phyloP scores from a whole-genome alignment of 2,113 vertebrate species.

The Neolamprologus tretocephalus region DNA sequence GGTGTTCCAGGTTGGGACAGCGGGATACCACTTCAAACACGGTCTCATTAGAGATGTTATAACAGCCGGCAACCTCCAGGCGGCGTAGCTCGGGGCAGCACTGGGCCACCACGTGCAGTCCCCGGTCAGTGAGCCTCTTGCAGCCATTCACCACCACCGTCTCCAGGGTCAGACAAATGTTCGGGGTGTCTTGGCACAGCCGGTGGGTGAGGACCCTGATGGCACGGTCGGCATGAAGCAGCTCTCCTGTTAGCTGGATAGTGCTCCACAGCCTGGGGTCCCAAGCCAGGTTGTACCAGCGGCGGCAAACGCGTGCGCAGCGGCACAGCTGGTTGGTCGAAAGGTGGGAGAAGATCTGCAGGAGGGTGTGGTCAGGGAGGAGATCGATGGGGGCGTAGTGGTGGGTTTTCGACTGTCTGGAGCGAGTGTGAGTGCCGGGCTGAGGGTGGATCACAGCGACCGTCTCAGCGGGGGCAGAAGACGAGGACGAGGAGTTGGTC shows the following conservation, averaged over 20 bases:
- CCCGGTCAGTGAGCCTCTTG: slow-evolving; percentile 92
- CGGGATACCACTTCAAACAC: slow-evolving; percentile 93
- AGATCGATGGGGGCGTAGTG: slow-evolving; percentile 77
- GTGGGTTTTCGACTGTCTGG: slow-evolving; percentile 76
- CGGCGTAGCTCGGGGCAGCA: slow-evolving; percentile 90
- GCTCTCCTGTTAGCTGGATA: slow-evolving; percentile 86
- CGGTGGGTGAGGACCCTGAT: slow-evolving; percentile 89
- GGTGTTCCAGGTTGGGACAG: slow-evolving; percentile 92
- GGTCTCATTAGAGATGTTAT: slow-evolving; percentile 92
- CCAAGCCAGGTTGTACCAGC: slow-evolving; percentile 98
- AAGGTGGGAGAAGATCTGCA: slow-evolving; percentile 89
- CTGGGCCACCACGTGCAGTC: slow-evolving; percentile 89
- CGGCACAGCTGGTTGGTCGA: slow-evolving; percentile 95
- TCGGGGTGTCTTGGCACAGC: slow-evolving; percentile 96
- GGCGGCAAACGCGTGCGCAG: slow-evolving; percentile 87
- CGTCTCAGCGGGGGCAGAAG: slow-evolving; percentile 84
- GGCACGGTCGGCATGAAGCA: slow-evolving; percentile 89
- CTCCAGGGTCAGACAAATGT: slow-evolving; percentile 96
- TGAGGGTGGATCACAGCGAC: slow-evolving; percentile 91
- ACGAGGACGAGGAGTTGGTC: slow-evolving; percentile 81
- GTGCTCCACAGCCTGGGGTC: slow-evolving; percentile 91
- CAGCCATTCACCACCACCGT: slow-evolving; percentile 87
- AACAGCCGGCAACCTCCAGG: slow-evolving; percentile 90
- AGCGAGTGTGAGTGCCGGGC: slow-evolving; percentile 76
- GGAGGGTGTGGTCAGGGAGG: slow-evolving; percentile 82